phyloP scores from a whole-genome alignment of 1,140 invertebrate genomes.

The Brachionus koreanus region DNA sequence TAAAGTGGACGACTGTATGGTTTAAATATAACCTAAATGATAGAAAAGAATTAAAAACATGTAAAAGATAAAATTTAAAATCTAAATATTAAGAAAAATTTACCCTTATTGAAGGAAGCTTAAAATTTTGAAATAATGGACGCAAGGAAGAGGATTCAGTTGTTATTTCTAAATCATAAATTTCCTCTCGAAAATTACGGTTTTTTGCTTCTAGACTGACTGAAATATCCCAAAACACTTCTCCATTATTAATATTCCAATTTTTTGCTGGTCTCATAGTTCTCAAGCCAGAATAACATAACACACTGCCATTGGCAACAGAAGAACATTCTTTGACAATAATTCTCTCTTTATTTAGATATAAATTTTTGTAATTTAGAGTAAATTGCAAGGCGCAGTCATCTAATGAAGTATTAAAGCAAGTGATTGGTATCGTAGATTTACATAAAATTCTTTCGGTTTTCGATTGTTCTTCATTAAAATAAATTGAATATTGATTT shows the following conservation, averaged over 20 bases:
- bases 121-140: neutral
- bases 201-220: neutral
- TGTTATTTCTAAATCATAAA: neutral
- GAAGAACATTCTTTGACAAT: neutral
- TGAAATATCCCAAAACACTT: neutral
- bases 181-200: neutral
- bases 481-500: neutral
- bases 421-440: neutral
- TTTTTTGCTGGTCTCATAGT: neutral
- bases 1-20: neutral
- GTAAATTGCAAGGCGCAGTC: neutral
- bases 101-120: neutral
- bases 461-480: neutral
- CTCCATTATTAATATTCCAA: neutral
- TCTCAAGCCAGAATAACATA: neutral
- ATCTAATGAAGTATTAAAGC: neutral
- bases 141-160: neutral
- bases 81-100: neutral
- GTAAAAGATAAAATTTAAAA: neutral
- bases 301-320: neutral
- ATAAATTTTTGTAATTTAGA: neutral
- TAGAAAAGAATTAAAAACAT: neutral
- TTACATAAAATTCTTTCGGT: neutral
- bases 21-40: neutral
- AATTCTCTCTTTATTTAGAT: neutral